Evolutionary conservation across 2,888 invertebrate species (phyloP), one percentile per base, ranked within the genome.

Genomic region (Epinotia brunnichana): DNA sequence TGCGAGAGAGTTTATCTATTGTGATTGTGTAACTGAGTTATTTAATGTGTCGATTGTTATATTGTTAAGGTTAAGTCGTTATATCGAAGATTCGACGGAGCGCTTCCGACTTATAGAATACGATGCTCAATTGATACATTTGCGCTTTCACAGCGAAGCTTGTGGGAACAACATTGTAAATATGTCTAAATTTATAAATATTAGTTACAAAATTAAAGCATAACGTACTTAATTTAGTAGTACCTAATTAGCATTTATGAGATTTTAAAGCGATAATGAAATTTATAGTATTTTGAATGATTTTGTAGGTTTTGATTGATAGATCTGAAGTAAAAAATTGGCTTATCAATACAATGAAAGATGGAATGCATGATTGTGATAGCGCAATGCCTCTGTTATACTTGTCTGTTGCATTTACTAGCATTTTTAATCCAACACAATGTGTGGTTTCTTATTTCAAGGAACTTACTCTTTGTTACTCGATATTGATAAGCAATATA

Each of bases 401-500:
- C 86, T 85, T 88, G 84, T 89, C 86, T 84, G 85, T 90, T 92
- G 93, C 93, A 93, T 93, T 93, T 93, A 93, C 86, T 90, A 92
- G 93, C 92, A 92, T 93, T 92, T 93, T 85, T 83, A 87, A 84
- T 85, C 82, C 85, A 85, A 86, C 85, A 81, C 88, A 87, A 88
- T 83, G 84, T 87, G 83, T 85, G 84, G 83, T 87, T 86, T 86
- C 87, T 83, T 87, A 88, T 87, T 88, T 84, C 89, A 87, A 85
- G 88, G 87, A 86, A 90, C 86, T 85, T 87, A 86, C 87, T 83
- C 80, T 90, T 90, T 92, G 92, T 92, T 92, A 90, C 87, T 90
- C 88, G 90, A 87, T 92, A 92, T 86, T 90, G 90, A 90, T 93
- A 93, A 92, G 92, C 92, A 92, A 93, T 93, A 93, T 93, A 92